phyloP scores from a whole-genome alignment of 2,797 vertebrate genomes.

The Artibeus jamaicensis region DNA sequence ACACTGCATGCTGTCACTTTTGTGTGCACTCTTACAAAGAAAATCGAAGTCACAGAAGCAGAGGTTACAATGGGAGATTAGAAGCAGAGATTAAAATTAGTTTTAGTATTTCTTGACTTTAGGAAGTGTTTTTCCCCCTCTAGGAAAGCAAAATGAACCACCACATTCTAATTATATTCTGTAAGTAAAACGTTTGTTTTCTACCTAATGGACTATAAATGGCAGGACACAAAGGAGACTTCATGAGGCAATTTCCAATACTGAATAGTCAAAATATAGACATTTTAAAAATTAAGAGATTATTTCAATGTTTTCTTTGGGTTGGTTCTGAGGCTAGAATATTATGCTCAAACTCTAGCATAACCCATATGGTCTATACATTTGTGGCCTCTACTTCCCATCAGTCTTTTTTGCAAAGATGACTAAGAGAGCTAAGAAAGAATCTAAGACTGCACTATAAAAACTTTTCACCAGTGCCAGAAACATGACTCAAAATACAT shows the following conservation, averaged over 20 bases:
- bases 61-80: neutral
- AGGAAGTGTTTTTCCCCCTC: neutral
- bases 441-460: neutral
- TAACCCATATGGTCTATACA: neutral
- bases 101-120: constrained; percentile 40
- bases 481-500: neutral
- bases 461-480: neutral
- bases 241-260: neutral
- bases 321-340: neutral
- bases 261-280: neutral
- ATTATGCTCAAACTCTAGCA: neutral
- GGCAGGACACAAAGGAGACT: neutral
- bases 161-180: constrained; percentile 28
- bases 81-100: neutral
- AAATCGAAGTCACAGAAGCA: neutral
- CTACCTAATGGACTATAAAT: neutral
- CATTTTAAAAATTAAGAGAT: neutral
- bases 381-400: neutral
- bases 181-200: constrained; percentile 23
- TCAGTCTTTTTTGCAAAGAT: neutral
- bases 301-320: neutral
- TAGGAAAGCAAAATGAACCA: constrained; percentile 30
- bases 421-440: neutral
- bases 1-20: neutral
- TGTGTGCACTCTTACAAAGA: neutral